phyloP scores from a whole-genome alignment of 2,888 invertebrate species.

The Brenthis ino region DNA sequence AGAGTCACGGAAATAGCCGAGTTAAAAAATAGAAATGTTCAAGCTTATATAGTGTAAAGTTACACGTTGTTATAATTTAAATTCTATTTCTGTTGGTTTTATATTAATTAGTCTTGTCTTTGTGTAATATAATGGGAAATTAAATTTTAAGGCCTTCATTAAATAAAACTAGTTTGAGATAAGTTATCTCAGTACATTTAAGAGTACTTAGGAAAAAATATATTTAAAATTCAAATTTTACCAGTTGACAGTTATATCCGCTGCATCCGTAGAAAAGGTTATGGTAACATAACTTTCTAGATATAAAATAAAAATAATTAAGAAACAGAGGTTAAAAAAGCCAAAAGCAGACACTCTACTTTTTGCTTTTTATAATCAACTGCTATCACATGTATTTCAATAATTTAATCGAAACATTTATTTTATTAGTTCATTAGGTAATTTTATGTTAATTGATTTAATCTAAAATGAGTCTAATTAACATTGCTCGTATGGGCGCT shows the following conservation, averaged over 20 bases:
- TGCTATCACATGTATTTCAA: conserved; percentile 17
- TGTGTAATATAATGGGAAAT: background rate
- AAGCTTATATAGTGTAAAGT: conserved; percentile 8
- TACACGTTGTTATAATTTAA: conserved; percentile 4
- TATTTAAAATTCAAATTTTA: background rate
- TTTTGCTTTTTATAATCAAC: conserved; percentile 6
- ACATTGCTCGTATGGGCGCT: conserved; percentile 16
- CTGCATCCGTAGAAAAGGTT: too few relatives aligned
- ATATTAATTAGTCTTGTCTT: background rate
- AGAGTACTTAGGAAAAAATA: background rate
- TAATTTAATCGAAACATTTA: conserved; percentile 18
- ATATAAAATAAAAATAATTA: background rate
- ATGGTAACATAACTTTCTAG: background rate
- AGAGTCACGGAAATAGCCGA: conserved; percentile 23
- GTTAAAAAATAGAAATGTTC: conserved; percentile 19
- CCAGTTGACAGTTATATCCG: background rate
- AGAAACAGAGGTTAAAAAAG: background rate
- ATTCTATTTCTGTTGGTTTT: conserved; percentile 6
- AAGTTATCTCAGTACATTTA: background rate
- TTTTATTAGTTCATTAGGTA: conserved; percentile 24
- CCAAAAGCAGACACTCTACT: background rate
- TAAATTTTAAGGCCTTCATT: background rate
- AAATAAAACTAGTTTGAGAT: background rate
- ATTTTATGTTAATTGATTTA: conserved; percentile 29
- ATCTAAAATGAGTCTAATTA: conserved; percentile 29